Evolutionary conservation across 2,113 vertebrate genomes (phyloP), one percentile per base, ranked within the genome.

Genomic region (Gobio gobio): DNA sequence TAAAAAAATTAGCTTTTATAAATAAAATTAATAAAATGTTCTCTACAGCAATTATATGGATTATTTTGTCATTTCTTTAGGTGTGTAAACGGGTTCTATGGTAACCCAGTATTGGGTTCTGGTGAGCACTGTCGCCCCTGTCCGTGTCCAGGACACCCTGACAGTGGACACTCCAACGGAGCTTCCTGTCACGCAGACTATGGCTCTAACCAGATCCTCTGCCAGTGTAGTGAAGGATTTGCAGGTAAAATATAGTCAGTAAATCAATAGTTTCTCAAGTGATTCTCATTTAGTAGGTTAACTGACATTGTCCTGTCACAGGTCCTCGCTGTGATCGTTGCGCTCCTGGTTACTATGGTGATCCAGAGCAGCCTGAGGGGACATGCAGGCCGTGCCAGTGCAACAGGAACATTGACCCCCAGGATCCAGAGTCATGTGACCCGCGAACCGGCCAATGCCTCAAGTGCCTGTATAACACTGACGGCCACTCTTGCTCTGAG

Each of bases 121-220:
- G 97, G 95, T 14, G 95, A 96, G 59, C 95, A 95, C 83, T 98
- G 96, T 86, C 93, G 93, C 3, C 96, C 96, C 6, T 99, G 96
- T 64, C 94, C 95, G 13, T 98, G 96, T 82, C 96, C 96, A 0
- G 95, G 96, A 5, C 91, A 93, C 87, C 95, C 95, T 0, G 95
- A 93, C 29, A 95, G 95, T 0, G 90, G 90, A 45, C 93, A 96
- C 78, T 97, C 94, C 81, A 95, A 97, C 0, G 97, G 94, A 0
- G 91, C 88, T 0, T 89, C 95, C 43, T 97, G 96, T 88, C 89
- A 94, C 0, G 82, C 94, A 0, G 94, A 97, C 0, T 86, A 89
- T 0, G 24, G 90, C 14, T 93, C 93, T 0, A 90, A 94, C 87
- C 94, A 94, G 88, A 96, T 97, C 0, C 10, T 97, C 26, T 98